Conservation (phyloP, 2,113 vertebrate genomes). For the Grus americana region DNA sequence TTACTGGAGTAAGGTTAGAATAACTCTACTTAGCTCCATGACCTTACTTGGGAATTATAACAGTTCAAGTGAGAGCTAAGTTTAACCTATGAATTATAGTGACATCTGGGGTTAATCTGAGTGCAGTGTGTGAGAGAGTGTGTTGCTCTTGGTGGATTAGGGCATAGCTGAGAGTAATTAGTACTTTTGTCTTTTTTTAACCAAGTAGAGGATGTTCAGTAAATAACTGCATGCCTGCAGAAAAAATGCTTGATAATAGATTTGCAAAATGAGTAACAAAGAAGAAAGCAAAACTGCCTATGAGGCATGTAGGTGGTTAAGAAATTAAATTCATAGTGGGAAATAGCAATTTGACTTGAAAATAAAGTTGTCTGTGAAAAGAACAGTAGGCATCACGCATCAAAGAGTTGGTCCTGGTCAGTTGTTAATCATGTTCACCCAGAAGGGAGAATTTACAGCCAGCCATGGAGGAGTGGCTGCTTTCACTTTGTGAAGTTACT, state of each 20-base stretch:
- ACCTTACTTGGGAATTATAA: not conserved
- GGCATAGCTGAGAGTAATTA: not conserved
- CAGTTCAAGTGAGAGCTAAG: slow-evolving; percentile 18
- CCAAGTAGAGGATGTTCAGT: not conserved
- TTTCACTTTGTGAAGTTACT: not conserved
- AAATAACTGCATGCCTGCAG: not conserved
- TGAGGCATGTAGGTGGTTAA: not conserved
- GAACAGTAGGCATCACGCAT: not conserved
- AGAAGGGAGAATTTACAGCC: not conserved
- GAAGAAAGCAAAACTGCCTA: not conserved
- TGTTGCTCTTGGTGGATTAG: not conserved
- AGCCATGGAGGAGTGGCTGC: not conserved
- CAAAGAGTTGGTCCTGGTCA: not conserved
- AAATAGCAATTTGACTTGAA: not conserved
- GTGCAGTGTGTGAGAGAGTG: not conserved
- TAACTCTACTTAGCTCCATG: not conserved
- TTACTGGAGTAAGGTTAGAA: not conserved
- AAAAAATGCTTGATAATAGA: not conserved
- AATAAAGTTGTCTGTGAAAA: not conserved
- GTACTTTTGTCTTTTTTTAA: not conserved
- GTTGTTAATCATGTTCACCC: not conserved
- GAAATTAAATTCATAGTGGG: not conserved
- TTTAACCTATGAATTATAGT: slow-evolving; percentile 34
- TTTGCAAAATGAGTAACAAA: not conserved
- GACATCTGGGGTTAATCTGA: slow-evolving; percentile 49